Percentiles rank a stretch among this genome's conserved stretches.
Conservation (phyloP, 64 coral and sea anemone species). For the Pocillopora verrucosa region DNA sequence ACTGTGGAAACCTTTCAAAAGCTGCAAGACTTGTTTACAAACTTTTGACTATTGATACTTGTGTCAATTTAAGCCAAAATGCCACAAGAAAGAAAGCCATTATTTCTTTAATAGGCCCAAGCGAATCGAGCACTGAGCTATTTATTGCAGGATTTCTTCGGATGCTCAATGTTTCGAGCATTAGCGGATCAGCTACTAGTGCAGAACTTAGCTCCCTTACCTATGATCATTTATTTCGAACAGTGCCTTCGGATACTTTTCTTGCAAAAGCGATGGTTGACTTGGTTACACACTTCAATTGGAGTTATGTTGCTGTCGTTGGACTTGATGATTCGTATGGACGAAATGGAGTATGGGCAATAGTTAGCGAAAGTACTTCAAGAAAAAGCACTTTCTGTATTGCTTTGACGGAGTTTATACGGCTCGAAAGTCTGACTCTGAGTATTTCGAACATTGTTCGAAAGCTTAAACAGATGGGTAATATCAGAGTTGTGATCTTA, state of each 20-base stretch:
- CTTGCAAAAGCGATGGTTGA: slow-evolving; percentile 32
- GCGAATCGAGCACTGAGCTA: not conserved
- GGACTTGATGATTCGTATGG: slow-evolving; percentile 71
- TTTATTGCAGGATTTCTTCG: not conserved
- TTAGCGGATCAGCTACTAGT: slow-evolving; percentile 8
- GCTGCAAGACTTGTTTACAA: not conserved
- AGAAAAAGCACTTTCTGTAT: slow-evolving; percentile 14
- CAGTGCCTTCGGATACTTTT: slow-evolving; percentile 25
- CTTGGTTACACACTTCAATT: slow-evolving; percentile 27
- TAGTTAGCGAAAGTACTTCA: not conserved
- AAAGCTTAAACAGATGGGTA: not conserved
- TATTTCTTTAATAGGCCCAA: not conserved
- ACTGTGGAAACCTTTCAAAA: not conserved
- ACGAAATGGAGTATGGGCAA: slow-evolving; percentile 34
- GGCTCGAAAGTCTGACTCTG: not conserved
- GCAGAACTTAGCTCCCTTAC: not conserved
- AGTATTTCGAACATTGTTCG: not conserved
- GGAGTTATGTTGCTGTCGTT: slow-evolving; percentile 66
- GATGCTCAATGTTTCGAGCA: slow-evolving; percentile 2
- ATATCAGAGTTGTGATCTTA: slow-evolving; percentile 21
- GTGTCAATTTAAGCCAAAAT: not conserved
- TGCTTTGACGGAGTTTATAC: slow-evolving; percentile 30
- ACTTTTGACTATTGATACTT: not conserved
- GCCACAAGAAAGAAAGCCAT: not conserved
- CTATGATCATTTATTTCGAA: slow-evolving; percentile 3